These are phyloP conservation scores for Syngnathus typhle DNA, from an alignment of 2,113 vertebrate genomes.

Conservation along the genomic window DNA sequence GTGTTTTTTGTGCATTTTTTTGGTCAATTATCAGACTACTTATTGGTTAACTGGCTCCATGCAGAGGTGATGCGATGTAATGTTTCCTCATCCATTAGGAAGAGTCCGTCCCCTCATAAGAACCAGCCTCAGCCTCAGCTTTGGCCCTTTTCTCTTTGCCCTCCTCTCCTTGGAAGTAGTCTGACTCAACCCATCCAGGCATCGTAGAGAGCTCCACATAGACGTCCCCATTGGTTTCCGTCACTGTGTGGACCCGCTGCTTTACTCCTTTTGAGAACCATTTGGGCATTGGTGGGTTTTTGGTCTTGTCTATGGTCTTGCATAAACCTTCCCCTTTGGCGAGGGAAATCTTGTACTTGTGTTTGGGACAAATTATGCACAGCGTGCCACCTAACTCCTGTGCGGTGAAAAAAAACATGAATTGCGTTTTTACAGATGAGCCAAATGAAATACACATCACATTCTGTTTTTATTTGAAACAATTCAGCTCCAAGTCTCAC, in stretches of 20 bases:
- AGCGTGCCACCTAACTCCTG: slow-evolving; percentile 80
- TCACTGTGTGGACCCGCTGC: slow-evolving; percentile 81
- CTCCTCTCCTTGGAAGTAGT: slow-evolving; percentile 82
- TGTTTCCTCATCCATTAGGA: slow-evolving; percentile 5
- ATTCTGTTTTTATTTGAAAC: not conserved
- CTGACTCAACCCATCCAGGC: slow-evolving; percentile 74
- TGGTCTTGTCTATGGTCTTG: slow-evolving; percentile 70
- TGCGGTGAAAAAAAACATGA: slow-evolving; percentile 16
- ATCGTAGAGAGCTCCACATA: slow-evolving; percentile 77
- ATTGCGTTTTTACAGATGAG: not conserved
- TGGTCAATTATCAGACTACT: not conserved
- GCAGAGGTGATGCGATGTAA: not conserved
- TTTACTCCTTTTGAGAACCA: slow-evolving; percentile 89
- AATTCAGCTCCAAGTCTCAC: slow-evolving; percentile 56
- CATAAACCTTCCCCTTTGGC: slow-evolving; percentile 83
- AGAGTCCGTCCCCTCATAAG: slow-evolving; percentile 5
- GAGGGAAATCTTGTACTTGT: slow-evolving; percentile 87
- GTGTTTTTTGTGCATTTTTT: not conserved
- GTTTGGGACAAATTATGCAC: slow-evolving; percentile 89
- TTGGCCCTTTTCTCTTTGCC: slow-evolving; percentile 68
- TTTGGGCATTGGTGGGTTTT: slow-evolving; percentile 58
- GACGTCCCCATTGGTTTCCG: slow-evolving; percentile 71
- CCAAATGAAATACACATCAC: not conserved
- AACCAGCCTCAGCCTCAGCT: slow-evolving; percentile 33
- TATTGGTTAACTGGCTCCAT: not conserved